Conservation (phyloP, 92 coral and sea anemone species). For the Isaurus tuberculatus region DNA sequence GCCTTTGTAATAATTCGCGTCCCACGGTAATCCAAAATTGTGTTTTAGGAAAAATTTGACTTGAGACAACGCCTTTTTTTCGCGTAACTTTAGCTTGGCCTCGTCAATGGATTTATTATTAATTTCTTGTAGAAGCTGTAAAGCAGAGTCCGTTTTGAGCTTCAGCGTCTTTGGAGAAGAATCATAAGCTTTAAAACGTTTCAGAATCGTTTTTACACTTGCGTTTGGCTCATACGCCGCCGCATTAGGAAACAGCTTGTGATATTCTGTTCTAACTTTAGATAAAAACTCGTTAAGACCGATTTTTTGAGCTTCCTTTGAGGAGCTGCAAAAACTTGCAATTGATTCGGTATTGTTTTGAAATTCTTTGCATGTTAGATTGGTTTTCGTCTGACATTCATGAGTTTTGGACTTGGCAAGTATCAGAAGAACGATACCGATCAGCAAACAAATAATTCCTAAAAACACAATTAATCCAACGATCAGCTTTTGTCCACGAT, state of each 20-base stretch:
- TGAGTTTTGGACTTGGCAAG: conserved; percentile 62
- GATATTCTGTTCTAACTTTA: conserved; percentile 61
- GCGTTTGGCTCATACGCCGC: conserved; percentile 39
- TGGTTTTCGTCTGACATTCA: background rate
- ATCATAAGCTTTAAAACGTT: conserved; percentile 64
- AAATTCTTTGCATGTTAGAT: background rate
- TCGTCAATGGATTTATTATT: conserved; percentile 53
- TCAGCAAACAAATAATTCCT: conserved; percentile 65
- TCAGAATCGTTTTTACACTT: conserved; percentile 50
- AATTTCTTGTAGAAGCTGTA: conserved; percentile 65
- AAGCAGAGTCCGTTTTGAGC: conserved; percentile 74
- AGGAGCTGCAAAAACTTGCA: conserved; percentile 61
- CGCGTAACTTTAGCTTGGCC: conserved; percentile 70
- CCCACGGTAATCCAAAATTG: conserved; percentile 80
- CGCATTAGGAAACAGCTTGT: conserved; percentile 65
- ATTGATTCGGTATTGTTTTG: background rate
- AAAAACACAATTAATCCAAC: conserved; percentile 66
- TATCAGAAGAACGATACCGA: conserved; percentile 70
- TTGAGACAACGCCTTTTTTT: conserved; percentile 83
- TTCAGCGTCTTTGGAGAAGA: conserved; percentile 74
- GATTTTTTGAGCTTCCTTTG: conserved; percentile 76
- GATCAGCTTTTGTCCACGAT: conserved; percentile 40
- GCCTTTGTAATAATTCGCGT: conserved; percentile 70
- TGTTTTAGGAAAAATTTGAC: conserved; percentile 73
- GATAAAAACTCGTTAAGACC: conserved; percentile 67